Percentiles rank a stretch among this genome's conserved stretches.
Conservation (phyloP, 2,113 vertebrate species). For the Myxocyprinus asiaticus region DNA sequence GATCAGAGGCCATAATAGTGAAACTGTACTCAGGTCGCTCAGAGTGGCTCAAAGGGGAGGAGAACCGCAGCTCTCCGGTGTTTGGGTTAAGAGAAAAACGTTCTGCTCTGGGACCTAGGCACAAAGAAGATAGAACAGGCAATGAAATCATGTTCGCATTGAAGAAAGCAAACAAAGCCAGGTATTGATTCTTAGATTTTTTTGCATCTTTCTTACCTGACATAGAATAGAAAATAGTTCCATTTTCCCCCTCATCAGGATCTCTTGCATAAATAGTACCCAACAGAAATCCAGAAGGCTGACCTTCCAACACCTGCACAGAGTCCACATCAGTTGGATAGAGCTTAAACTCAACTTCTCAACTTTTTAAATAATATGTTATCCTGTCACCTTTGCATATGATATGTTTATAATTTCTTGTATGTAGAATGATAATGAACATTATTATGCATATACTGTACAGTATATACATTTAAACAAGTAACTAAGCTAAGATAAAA, state of each 20-base stretch:
- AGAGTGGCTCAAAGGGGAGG: constrained; percentile 76
- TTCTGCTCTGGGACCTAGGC: constrained; percentile 86
- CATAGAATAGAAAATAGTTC: constrained; percentile 85
- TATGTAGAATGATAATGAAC: background rate
- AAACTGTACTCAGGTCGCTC: constrained; percentile 86
- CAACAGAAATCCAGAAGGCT: constrained; percentile 81
- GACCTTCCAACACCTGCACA: constrained; percentile 86
- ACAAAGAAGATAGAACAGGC: background rate
- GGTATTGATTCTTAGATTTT: too few species aligned
- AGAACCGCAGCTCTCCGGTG: constrained; percentile 86
- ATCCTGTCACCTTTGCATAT: too few species aligned
- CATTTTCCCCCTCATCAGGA: constrained; percentile 93
- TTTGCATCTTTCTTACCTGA: constrained; percentile 74
- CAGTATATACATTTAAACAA: too few species aligned
- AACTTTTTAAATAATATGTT: too few species aligned
- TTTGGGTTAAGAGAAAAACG: constrained; percentile 85
- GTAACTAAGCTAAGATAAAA: too few species aligned
- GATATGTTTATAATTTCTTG: too few species aligned
- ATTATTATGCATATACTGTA: too few species aligned
- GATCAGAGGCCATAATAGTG: constrained; percentile 83
- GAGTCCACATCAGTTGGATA: background rate
- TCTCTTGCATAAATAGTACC: constrained; percentile 89
- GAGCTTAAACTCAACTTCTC: background rate
- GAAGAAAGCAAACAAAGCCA: too few species aligned
- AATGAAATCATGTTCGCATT: background rate